phyloP scores from a whole-genome alignment of 2,888 invertebrate genomes.

The Machimus rusticus region DNA sequence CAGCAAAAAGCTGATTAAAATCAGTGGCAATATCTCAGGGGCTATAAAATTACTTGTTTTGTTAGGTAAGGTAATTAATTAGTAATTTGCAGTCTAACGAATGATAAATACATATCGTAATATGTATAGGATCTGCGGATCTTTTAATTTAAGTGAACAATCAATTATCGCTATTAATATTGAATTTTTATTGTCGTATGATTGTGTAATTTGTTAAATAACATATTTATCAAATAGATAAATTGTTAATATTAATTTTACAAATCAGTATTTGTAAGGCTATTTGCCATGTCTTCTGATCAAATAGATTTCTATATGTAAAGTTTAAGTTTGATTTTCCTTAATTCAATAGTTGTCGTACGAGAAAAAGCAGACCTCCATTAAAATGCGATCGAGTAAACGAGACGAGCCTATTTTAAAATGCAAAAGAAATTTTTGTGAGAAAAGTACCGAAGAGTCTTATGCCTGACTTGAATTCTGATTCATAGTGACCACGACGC shows the following conservation, averaged over 20 bases:
- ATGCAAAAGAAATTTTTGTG: neutral
- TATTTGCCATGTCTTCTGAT: neutral
- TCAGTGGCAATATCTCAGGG: neutral
- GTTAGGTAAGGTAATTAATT: no score
- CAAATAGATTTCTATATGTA: neutral
- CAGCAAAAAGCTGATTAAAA: neutral
- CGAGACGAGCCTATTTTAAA: neutral
- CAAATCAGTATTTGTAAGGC: neutral
- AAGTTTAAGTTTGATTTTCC: neutral
- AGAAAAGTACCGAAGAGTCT: constrained; percentile 24
- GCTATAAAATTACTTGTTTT: neutral
- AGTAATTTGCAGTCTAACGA: no score
- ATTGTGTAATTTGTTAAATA: no score
- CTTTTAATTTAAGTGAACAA: no score
- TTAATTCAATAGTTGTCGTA: neutral
- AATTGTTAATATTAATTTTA: neutral
- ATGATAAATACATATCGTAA: no score
- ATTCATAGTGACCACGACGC: neutral
- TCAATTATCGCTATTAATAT: no score
- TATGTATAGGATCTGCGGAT: no score
- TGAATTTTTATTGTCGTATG: no score
- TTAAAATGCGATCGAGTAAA: neutral
- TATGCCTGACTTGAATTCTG: constrained; percentile 4
- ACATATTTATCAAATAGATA: no score
- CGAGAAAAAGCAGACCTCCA: neutral